Conservation (phyloP, 1,140 invertebrate genomes). For the Sesamia nonagrioides region DNA sequence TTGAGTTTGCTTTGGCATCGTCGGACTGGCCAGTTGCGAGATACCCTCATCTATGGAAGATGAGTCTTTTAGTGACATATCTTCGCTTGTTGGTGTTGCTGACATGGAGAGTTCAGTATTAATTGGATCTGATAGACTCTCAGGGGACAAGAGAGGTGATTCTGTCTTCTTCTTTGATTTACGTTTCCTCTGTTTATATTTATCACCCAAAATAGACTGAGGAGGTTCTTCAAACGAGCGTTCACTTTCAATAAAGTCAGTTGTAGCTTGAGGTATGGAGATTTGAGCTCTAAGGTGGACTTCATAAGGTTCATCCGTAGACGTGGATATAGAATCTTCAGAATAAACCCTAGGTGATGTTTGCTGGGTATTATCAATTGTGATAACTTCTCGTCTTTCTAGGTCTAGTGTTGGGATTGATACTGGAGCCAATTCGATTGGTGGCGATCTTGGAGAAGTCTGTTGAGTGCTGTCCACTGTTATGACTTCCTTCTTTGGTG, state of each 20-base stretch:
- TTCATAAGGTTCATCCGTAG: conserved; percentile 89
- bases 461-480: conserved; percentile 70
- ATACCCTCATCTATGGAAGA: conserved; percentile 86
- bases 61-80: conserved; percentile 78
- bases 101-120: conserved; percentile 84
- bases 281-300: conserved; percentile 89
- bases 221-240: conserved; percentile 63
- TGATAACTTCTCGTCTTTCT: conserved; percentile 67
- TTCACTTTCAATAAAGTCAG: conserved; percentile 78
- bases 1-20: conserved; percentile 57
- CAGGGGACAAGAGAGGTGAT: conserved; percentile 72
- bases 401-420: conserved; percentile 49
- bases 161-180: conserved; percentile 82
- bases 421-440: conserved; percentile 60
- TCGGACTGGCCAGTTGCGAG: conserved; percentile 73
- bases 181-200: conserved; percentile 79
- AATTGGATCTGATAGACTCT: conserved; percentile 86
- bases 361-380: conserved; percentile 83
- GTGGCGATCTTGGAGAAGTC: conserved; percentile 75
- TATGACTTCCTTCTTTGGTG: conserved; percentile 51
- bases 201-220: conserved; percentile 72
- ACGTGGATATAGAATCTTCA: conserved; percentile 82
- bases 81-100: conserved; percentile 81
- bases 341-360: conserved; percentile 86
- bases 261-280: conserved; percentile 86